These are phyloP conservation scores for Falco berigora DNA, from an alignment of 2,797 vertebrate genomes.

Conservation along the genomic window DNA sequence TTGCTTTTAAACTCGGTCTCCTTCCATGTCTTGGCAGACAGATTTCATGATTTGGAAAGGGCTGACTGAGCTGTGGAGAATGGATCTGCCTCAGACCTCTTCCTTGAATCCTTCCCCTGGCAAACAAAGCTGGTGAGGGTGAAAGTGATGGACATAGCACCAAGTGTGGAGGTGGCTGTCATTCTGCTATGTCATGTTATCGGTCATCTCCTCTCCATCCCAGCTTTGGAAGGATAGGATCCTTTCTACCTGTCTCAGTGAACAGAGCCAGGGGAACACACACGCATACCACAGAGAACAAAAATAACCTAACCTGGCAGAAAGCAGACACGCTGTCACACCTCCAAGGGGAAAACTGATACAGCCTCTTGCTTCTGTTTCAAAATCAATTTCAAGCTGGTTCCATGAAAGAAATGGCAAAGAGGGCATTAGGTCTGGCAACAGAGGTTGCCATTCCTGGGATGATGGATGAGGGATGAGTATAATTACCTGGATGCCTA, in stretches of 20 bases:
- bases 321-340: constrained; percentile 24
- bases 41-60: background rate
- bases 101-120: background rate
- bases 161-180: background rate
- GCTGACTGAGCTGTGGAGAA: background rate
- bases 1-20: background rate
- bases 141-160: background rate
- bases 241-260: background rate
- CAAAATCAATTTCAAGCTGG: constrained; percentile 35
- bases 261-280: background rate
- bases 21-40: background rate
- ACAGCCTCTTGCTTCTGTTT: constrained; percentile 29
- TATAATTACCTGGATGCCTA: background rate
- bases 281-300: background rate
- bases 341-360: constrained; percentile 14
- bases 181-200: background rate
- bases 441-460: background rate
- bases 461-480: constrained; percentile 32
- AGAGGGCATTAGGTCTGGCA: constrained; percentile 17
- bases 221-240: background rate
- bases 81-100: background rate
- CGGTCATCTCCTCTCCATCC: background rate
- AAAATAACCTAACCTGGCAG: constrained; percentile 18
- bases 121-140: background rate
- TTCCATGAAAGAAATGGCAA: constrained; percentile 15